These are phyloP conservation scores for Pseudopipra pipra DNA, from an alignment of 2,113 vertebrate genomes.

Conservation along the genomic window DNA sequence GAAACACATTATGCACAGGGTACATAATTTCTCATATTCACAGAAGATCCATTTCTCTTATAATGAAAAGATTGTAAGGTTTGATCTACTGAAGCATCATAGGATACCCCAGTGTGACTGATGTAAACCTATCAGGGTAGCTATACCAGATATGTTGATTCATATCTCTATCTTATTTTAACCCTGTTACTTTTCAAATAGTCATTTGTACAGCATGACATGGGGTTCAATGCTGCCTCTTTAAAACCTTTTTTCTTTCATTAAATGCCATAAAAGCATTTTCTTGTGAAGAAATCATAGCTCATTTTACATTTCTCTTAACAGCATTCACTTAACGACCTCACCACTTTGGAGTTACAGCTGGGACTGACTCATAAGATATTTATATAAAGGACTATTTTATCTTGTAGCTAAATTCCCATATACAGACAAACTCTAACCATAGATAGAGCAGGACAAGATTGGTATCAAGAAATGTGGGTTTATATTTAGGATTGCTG, in stretches of 20 bases:
- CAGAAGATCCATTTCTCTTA: background rate
- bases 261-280: constrained; percentile 48
- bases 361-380: constrained; percentile 71
- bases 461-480: constrained; percentile 25
- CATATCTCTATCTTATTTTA: constrained; percentile 5
- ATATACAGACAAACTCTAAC: constrained; percentile 59
- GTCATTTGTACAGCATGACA: background rate
- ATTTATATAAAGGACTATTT: constrained; percentile 68
- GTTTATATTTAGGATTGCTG: constrained; percentile 67
- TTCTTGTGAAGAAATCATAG: constrained; percentile 59
- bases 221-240: background rate
- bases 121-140: background rate
- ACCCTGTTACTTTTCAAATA: constrained; percentile 5
- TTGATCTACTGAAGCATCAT: background rate
- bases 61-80: constrained; percentile 4
- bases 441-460: constrained; percentile 44
- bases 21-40: background rate
- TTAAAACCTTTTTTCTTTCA: constrained; percentile 9
- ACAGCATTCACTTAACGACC: constrained; percentile 59
- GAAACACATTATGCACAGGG: background rate
- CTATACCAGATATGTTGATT: background rate
- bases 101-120: background rate
- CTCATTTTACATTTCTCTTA: constrained; percentile 59
- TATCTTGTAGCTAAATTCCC: constrained; percentile 64
- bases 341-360: constrained; percentile 60